Percentiles rank a stretch among this genome's conserved stretches.
phyloP scores from a whole-genome alignment of 2,888 invertebrate genomes.

The Physocephala rufipes region DNA sequence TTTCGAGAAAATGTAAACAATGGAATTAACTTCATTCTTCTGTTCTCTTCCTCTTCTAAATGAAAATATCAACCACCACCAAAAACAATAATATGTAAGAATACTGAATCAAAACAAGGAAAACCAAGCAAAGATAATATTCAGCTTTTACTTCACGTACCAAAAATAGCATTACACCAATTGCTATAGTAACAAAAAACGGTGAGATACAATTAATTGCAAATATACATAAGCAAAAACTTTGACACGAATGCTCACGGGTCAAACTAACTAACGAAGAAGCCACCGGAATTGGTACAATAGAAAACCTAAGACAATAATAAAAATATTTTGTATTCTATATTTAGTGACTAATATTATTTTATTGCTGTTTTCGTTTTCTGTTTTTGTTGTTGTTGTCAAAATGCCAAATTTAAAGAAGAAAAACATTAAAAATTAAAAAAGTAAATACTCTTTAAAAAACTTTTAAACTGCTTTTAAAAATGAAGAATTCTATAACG shows the following conservation, averaged over 20 bases:
- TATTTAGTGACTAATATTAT: too few relatives aligned
- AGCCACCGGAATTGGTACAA: background rate
- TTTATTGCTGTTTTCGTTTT: too few relatives aligned
- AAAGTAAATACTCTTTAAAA: background rate
- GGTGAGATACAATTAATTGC: background rate
- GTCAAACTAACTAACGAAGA: background rate
- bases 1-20: background rate
- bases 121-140: background rate
- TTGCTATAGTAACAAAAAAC: background rate
- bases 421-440: background rate
- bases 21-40: background rate
- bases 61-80: too few relatives aligned
- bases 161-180: background rate
- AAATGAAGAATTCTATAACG: background rate
- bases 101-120: too few relatives aligned
- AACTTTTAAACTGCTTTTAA: constrained; percentile 9
- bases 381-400: background rate
- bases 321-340: background rate
- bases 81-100: background rate
- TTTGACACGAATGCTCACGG: too few relatives aligned
- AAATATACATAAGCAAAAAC: background rate
- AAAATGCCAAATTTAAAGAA: background rate
- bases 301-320: constrained; percentile 1
- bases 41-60: background rate
- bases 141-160: background rate